Evolutionary conservation across 2,797 vertebrate species (phyloP), one percentile per base, ranked within the genome.

Genomic region (Etheostoma perlongum): DNA sequence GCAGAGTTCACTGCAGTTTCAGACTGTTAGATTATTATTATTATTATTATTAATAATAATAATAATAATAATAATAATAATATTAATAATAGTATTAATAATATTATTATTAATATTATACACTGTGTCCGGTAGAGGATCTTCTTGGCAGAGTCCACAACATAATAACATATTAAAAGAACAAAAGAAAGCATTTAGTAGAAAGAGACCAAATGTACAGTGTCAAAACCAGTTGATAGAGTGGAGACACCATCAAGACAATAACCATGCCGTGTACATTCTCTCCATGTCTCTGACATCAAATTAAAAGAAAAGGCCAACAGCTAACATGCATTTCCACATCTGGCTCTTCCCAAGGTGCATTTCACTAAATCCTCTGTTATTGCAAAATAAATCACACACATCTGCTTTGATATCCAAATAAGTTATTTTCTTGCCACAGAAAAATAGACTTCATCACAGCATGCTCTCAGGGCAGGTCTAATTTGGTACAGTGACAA

Each of bases 391-490:
- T 76, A 83, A 85, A 83, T 63, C 64, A 67, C 80, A 67, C 21
- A 57, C 25, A 87, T 74, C 83, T 78, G 82, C 83, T 80, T 90
- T 81, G 30, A 79, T 87, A 92, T 89, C 70, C 67, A 89, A 93
- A 91, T 87, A 91, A 89, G 88, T 83, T 73, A 67, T 83, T 88
- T 86, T 93, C 83, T 87, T 85, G 71, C 89, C 89, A 92, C 91
- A 92, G 77, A 86, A 92, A 90, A 92, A 91, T 88, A 91, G 60
- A 87, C 70, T 74, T 86, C 79, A 78, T 79, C 82, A 80, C 67
- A 89, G 92, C 92, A 93, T 94, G 92, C 92, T 93, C 84, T 92
- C 82, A 80, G 88, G 88, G 89, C 85, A 89, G 88, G 85, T 80
- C 64, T 42, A 72, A 75, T 87, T 76, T 74, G 78, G 82, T 77